Base-by-base conservation (phyloP, 2,888 invertebrate genomes). In the Pharmacophagus antenor region DNA sequence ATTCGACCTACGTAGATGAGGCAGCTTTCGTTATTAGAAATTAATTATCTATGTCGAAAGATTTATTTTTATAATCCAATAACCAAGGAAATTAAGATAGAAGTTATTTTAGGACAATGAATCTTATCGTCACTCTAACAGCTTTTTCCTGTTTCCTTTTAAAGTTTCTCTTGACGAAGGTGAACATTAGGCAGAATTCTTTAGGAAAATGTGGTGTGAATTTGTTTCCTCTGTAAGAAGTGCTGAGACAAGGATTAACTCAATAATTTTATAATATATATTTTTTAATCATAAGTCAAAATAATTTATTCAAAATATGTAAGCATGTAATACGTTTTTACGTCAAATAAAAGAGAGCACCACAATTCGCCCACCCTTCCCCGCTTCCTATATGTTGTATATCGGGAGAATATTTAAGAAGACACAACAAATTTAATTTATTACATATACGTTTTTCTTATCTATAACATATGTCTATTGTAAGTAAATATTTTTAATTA, bases 11-110 rank as follows among this genome's bases (percentile, higher is more conserved):
- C 56, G 60, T 37, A 56, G 60, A 60, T 56, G 60, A 56, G 56
- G 46, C 44, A 60, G 72, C 70, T 72, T 71, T 67, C 67, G 65
- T 66, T 79, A 80, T 67, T 77, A 80, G 80, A 79, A 74, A 80
- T 83, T 80, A 80, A 82, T 82, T 80, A 83, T 79, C 79, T 72
- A 79, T 80, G 73, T 78, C 61, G 72, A 63, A 64, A 66, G 70
- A 72, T 68, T 76, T 52, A 55, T 58, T 56, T 58, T 54, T 56
- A 50, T 50, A 55, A 55, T 23, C 50, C 22, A 55, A 60, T 56
- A 56, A 61, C 25, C 15, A 22, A 23, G 48, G 37, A 49, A 56
- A 56, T 53, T 53, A 42, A 18, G 27, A 46, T 46, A 22, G 17
- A 37, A n/a, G 37, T 20, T 18, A 17, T 55, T 54, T 54, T 44